These are phyloP conservation scores for Tichodroma muraria DNA, from an alignment of 2,113 vertebrate genomes.

Conservation along the genomic window DNA sequence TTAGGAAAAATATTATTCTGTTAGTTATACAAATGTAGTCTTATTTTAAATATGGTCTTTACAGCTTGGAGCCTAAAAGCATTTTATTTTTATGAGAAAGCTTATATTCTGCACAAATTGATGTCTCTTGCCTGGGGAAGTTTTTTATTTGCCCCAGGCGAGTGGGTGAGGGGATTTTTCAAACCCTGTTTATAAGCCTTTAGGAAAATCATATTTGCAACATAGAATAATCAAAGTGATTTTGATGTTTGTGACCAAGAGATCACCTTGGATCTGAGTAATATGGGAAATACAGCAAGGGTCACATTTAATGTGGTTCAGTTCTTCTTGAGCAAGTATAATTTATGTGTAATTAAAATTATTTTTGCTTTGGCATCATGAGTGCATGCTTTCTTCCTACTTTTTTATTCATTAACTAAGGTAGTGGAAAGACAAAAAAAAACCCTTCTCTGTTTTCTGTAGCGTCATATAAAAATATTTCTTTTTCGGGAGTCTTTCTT, in stretches of 20 bases:
- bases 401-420: not conserved
- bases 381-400: not conserved
- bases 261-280: not conserved
- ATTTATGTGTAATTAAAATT: not conserved
- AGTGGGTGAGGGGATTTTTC: constrained; percentile 40
- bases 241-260: constrained; percentile 47
- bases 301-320: not conserved
- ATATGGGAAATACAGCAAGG: not conserved
- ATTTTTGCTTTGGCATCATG: not conserved
- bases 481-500: not conserved
- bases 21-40: constrained; percentile 3
- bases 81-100: constrained; percentile 27
- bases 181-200: constrained; percentile 43
- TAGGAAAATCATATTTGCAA: constrained; percentile 27
- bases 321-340: not conserved
- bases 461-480: not conserved
- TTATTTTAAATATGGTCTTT: not conserved
- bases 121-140: constrained; percentile 52
- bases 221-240: constrained; percentile 20
- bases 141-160: constrained; percentile 34
- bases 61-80: constrained; percentile 9
- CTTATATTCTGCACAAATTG: constrained; percentile 35
- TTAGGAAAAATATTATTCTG: not conserved
- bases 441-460: not conserved
- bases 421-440: not conserved